These are phyloP conservation scores for Zaprionus africanus DNA, from an alignment of 1,140 invertebrate species.

Conservation along the genomic window DNA sequence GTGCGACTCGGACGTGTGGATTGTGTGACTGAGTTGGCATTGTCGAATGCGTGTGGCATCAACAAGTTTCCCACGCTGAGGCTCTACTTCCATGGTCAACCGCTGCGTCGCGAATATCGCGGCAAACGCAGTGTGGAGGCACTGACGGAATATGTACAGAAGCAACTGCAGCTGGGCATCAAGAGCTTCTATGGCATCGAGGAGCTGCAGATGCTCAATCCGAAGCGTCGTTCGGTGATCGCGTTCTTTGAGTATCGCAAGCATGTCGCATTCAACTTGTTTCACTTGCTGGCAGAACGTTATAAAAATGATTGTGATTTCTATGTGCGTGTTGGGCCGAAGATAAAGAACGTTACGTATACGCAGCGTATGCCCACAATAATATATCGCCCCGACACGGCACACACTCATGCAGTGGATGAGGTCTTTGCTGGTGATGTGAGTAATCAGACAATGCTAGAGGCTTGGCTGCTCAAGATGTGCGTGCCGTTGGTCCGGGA, in stretches of 20 bases:
- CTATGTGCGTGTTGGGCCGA: constrained; percentile 28
- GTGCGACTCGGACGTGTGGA: constrained; percentile 54
- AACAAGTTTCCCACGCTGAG: constrained; percentile 56
- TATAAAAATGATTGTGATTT: constrained; percentile 66
- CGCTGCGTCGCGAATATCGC: constrained; percentile 49
- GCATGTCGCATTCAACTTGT: neutral
- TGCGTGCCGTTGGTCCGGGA: constrained; percentile 56
- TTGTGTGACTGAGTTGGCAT: constrained; percentile 30
- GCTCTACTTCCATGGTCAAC: constrained; percentile 42
- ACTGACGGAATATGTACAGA: constrained; percentile 41
- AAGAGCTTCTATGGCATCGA: constrained; percentile 13
- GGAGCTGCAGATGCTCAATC: constrained; percentile 39
- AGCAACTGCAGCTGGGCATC: constrained; percentile 33
- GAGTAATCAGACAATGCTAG: neutral
- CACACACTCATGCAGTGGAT: constrained; percentile 37
- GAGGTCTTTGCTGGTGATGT: constrained; percentile 19
- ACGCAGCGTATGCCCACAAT: constrained; percentile 31
- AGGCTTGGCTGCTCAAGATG: constrained; percentile 41
- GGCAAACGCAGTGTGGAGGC: constrained; percentile 49
- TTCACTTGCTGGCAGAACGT: constrained; percentile 38
- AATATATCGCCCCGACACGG: constrained; percentile 53
- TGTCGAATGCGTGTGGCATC: constrained; percentile 41
- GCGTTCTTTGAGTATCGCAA: constrained; percentile 37
- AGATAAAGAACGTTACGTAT: constrained; percentile 14
- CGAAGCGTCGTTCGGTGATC: constrained; percentile 40